phyloP scores from a whole-genome alignment of 2,888 invertebrate species.

The Chironomus riparius region DNA sequence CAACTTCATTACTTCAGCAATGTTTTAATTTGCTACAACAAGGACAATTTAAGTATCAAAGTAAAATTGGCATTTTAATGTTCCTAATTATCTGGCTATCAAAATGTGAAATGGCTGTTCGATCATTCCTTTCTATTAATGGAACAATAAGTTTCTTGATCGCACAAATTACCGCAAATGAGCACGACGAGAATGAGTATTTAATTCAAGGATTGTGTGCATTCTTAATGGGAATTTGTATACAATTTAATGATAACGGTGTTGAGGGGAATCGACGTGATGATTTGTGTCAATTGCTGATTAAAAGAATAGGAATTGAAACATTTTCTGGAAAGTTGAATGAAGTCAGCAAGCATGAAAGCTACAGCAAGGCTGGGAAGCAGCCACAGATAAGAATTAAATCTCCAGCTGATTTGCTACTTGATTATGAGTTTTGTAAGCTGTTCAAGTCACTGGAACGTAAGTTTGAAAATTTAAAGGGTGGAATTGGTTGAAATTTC shows the following conservation, averaged over 20 bases:
- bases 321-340: conserved; percentile 75
- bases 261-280: conserved; percentile 66
- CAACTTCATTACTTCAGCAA: conserved; percentile 84
- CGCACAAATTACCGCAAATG: conserved; percentile 68
- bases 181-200: conserved; percentile 85
- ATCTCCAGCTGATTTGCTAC: conserved; percentile 64
- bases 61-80: conserved; percentile 84
- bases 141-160: conserved; percentile 79
- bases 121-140: conserved; percentile 66
- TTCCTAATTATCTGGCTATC: conserved; percentile 81
- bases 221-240: conserved; percentile 84
- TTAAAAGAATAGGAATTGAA: conserved; percentile 84
- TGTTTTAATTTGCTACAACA: conserved; percentile 77
- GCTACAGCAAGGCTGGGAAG: conserved; percentile 85
- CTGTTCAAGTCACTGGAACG: conserved; percentile 76
- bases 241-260: conserved; percentile 80
- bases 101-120: conserved; percentile 74
- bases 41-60: conserved; percentile 53
- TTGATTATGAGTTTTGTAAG: conserved; percentile 93
- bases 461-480: conserved; percentile 37
- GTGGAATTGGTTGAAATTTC: too few species aligned
- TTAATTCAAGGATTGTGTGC: conserved; percentile 83
- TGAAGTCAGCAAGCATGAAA: conserved; percentile 80
- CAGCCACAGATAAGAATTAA: conserved; percentile 81
- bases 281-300: conserved; percentile 71